Evolutionary conservation across 2,888 invertebrate genomes (phyloP).

Genomic region (Gymnocheta viridis): DNA sequence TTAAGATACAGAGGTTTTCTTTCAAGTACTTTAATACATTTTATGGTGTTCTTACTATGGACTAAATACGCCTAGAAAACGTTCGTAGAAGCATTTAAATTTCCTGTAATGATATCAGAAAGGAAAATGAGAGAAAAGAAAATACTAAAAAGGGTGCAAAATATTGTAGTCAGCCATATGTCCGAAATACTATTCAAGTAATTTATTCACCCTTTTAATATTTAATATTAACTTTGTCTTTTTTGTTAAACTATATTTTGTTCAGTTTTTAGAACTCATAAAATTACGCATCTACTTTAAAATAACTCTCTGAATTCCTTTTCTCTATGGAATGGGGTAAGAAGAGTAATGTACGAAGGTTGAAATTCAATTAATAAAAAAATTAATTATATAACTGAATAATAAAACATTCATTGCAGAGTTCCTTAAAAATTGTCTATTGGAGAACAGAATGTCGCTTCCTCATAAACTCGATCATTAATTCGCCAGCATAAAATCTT

Average conservation of each 20-base stretch:
- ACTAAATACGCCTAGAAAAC: not conserved
- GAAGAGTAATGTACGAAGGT: not conserved
- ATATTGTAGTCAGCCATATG: slow-evolving; percentile 48
- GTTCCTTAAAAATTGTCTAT: no score
- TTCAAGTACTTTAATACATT: slow-evolving; percentile 41
- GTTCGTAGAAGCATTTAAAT: slow-evolving; percentile 38
- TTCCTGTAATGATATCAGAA: slow-evolving; percentile 48
- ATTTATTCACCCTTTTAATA: slow-evolving; percentile 69
- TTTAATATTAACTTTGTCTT: slow-evolving; percentile 46
- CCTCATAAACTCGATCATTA: no score
- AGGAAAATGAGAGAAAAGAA: not conserved
- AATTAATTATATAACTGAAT: not conserved
- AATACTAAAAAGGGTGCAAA: slow-evolving; percentile 8
- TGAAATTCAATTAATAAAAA: not conserved
- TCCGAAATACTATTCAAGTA: slow-evolving; percentile 51
- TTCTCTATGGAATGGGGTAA: not conserved
- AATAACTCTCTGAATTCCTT: slow-evolving; percentile 10
- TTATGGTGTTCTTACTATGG: not conserved
- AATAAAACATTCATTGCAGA: no score
- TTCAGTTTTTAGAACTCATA: slow-evolving; percentile 16
- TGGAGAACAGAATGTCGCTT: no score
- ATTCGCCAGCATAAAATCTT: no score
- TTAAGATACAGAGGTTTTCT: not conserved
- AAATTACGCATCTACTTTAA: slow-evolving; percentile 54
- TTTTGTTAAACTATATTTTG: slow-evolving; percentile 8